These are phyloP conservation scores for Lophius americanus DNA, from an alignment of 2,797 vertebrate species.

Conservation along the genomic window DNA sequence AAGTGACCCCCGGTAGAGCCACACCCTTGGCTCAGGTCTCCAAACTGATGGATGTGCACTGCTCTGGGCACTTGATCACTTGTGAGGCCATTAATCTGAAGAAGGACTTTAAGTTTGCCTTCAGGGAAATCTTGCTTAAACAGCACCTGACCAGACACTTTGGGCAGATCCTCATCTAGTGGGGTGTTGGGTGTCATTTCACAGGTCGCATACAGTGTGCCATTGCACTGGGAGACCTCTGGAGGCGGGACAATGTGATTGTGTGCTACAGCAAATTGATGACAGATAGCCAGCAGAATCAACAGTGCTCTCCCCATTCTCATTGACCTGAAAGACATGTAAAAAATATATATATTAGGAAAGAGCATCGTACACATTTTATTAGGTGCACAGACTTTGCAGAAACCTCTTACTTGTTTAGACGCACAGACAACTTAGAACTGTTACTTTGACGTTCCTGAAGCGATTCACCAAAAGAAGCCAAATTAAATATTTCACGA, in stretches of 20 bases:
- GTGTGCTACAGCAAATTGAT: constrained; percentile 35
- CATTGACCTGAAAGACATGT: constrained; percentile 59
- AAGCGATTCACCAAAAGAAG: no score
- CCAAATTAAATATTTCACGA: no score
- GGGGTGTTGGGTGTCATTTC: constrained; percentile 84
- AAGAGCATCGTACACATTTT: background rate
- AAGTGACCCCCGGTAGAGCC: constrained; percentile 89
- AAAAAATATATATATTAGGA: constrained; percentile 4
- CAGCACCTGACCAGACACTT: constrained; percentile 84
- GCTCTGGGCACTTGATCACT: constrained; percentile 71
- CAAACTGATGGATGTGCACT: constrained; percentile 92
- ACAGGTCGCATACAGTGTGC: constrained; percentile 81
- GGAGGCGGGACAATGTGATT: constrained; percentile 45
- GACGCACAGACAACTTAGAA: background rate
- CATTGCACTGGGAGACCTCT: constrained; percentile 75
- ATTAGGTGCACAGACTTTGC: no score
- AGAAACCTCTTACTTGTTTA: background rate
- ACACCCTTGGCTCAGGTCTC: constrained; percentile 89
- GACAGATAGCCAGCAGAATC: constrained; percentile 52
- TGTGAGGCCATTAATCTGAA: constrained; percentile 83
- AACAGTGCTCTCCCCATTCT: constrained; percentile 37
- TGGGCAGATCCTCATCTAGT: constrained; percentile 75
- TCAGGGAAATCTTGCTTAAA: constrained; percentile 83
- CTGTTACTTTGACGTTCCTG: no score
- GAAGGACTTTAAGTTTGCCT: constrained; percentile 78